Percentiles rank a stretch among this genome's conserved stretches.
phyloP scores from a whole-genome alignment of 2,797 vertebrate species.

The Muscicapa striata region DNA sequence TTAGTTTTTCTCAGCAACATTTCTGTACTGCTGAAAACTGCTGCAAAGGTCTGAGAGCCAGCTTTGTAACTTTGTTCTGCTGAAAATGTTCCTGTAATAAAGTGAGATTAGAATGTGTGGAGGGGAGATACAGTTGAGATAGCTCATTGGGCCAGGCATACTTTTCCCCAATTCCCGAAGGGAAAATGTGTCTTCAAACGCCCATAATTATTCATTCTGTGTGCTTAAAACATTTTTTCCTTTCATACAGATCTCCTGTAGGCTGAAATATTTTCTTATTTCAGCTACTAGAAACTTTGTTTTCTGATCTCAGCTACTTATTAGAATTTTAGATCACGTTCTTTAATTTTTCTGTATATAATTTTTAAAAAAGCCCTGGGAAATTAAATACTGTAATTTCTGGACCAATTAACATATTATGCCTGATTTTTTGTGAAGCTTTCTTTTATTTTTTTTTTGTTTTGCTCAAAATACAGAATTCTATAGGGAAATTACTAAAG shows the following conservation, averaged over 20 bases:
- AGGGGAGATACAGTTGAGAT: not conserved
- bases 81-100: not conserved
- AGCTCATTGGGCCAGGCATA: not conserved
- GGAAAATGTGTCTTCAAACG: not conserved
- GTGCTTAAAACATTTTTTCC: not conserved
- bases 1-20: rapidly evolving
- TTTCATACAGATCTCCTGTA: not conserved
- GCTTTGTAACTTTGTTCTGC: not conserved
- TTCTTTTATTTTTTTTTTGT: not conserved
- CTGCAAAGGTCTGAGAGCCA: not conserved
- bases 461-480: not conserved
- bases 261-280: not conserved
- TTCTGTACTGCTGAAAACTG: not conserved
- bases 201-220: not conserved
- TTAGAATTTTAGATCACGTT: not conserved
- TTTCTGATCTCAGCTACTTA: not conserved
- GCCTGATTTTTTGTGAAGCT: not conserved
- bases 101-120: not conserved
- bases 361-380: not conserved
- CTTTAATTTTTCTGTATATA: not conserved
- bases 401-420: not conserved
- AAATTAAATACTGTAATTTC: not conserved
- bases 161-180: rapidly evolving
- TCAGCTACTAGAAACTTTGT: not conserved
- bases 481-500: not conserved